Evolutionary conservation across 2,113 vertebrate genomes (phyloP).

Genomic region (Gobius niger): DNA sequence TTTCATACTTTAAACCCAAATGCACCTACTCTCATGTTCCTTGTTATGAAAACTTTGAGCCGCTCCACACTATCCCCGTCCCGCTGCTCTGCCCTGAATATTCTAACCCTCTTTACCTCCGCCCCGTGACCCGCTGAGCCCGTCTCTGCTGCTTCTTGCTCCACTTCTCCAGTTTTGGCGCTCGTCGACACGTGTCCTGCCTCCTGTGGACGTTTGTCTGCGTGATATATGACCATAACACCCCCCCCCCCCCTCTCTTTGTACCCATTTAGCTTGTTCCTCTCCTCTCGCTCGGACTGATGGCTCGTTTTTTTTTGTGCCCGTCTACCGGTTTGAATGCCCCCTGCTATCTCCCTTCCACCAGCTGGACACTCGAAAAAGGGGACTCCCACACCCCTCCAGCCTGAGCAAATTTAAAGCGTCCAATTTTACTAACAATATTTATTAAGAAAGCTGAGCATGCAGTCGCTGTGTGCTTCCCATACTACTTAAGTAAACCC

Average conservation of each 20-base stretch:
- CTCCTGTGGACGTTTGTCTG: constrained; percentile 36
- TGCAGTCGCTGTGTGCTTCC: too few relatives aligned
- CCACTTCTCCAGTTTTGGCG: constrained; percentile 30
- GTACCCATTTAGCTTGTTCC: constrained; percentile 41
- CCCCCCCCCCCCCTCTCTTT: not conserved
- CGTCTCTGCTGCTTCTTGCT: constrained; percentile 10
- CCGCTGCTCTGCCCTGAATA: constrained; percentile 54
- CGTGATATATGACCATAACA: constrained; percentile 45
- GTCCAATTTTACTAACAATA: too few relatives aligned
- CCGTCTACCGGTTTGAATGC: constrained; percentile 65
- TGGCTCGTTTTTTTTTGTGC: constrained; percentile 57
- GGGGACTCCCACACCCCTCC: too few relatives aligned
- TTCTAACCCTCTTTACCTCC: constrained; percentile 52
- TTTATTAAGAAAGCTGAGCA: too few relatives aligned
- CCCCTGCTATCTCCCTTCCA: constrained; percentile 63
- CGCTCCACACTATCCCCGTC: too few relatives aligned
- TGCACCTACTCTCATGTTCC: not conserved
- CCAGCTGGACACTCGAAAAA: constrained; percentile 69
- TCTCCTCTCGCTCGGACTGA: constrained; percentile 65
- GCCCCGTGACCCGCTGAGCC: constrained; percentile 35
- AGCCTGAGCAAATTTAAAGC: too few relatives aligned
- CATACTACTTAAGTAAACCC: too few relatives aligned
- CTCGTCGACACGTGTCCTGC: constrained; percentile 16
- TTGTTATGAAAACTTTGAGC: not conserved
- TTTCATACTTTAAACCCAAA: too few relatives aligned